Percentiles rank a stretch among this genome's conserved stretches.
These are phyloP conservation scores for Leptopilina clavipes DNA, from an alignment of 1,140 invertebrate genomes.

Conservation along the genomic window DNA sequence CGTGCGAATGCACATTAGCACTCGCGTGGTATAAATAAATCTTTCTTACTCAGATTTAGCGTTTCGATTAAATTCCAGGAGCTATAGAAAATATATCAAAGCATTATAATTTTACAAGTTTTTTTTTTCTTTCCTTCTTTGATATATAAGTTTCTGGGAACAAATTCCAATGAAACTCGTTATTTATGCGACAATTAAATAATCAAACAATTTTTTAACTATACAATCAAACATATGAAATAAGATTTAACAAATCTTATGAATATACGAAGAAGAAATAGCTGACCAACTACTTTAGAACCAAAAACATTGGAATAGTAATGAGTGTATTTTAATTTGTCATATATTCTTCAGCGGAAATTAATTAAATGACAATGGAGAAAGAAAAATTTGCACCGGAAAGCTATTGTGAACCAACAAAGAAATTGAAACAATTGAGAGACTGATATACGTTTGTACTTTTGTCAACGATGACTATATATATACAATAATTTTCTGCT, in stretches of 20 bases:
- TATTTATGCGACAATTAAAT: neutral
- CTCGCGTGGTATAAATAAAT: slow-evolving; percentile 29
- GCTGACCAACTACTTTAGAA: neutral
- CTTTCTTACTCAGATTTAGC: neutral
- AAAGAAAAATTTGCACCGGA: slow-evolving; percentile 7
- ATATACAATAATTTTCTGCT: neutral
- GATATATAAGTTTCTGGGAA: neutral
- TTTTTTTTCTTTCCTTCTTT: neutral
- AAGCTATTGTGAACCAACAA: slow-evolving; percentile 3
- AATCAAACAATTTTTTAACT: neutral
- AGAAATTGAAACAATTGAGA: slow-evolving; percentile 26
- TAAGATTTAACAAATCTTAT: neutral
- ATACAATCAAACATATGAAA: too few relatives aligned
- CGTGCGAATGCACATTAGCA: slow-evolving; percentile 9
- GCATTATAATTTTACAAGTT: neutral
- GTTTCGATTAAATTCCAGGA: slow-evolving; percentile 26
- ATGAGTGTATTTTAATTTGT: neutral
- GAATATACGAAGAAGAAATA: neutral
- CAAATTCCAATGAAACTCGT: neutral
- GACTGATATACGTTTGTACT: neutral
- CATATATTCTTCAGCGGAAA: slow-evolving; percentile 3
- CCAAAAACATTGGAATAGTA: neutral
- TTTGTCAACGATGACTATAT: neutral
- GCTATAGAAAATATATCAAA: slow-evolving; percentile 16
- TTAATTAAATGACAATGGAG: slow-evolving; percentile 14